A percentile compares a stretch with the other conserved stretches of the same genome.
These are phyloP conservation scores for Copidosoma aretas DNA, from an alignment of 2,888 invertebrate genomes.

Conservation along the genomic window DNA sequence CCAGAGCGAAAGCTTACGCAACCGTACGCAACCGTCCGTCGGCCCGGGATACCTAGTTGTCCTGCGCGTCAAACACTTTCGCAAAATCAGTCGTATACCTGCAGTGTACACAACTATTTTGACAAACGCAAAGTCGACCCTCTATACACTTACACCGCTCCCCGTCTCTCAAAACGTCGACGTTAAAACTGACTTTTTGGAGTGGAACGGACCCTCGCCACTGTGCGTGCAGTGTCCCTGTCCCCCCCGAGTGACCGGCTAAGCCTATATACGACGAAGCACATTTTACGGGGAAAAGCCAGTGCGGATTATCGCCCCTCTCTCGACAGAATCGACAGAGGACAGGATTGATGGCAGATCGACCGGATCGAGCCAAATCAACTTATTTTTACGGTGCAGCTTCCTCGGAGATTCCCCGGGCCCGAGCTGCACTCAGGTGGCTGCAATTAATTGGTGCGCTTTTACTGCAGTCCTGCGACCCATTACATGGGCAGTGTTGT, in stretches of 20 bases:
- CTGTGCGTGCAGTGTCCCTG: neutral
- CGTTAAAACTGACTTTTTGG: neutral
- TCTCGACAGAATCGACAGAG: neutral
- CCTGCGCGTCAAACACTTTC: neutral
- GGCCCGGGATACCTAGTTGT: slow-evolving; percentile 1
- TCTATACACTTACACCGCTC: neutral
- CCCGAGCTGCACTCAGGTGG: neutral
- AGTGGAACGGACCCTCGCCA: neutral
- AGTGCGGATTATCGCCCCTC: neutral
- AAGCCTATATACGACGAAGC: neutral
- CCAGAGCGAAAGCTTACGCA: too few relatives aligned
- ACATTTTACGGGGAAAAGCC: neutral
- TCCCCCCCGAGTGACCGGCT: neutral
- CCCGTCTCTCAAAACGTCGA: neutral
- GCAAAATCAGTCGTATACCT: neutral
- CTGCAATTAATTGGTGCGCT: too few relatives aligned
- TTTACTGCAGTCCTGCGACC: too few relatives aligned
- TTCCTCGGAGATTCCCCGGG: too few relatives aligned
- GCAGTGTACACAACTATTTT: neutral
- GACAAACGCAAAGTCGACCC: neutral
- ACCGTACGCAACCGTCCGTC: slow-evolving; percentile 31
- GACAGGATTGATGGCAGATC: neutral
- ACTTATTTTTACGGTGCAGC: too few relatives aligned
- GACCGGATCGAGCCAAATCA: neutral
- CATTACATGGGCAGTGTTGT: too few relatives aligned